phyloP scores from a whole-genome alignment of 1,140 invertebrate genomes.

The Protaetia brevitarsis region DNA sequence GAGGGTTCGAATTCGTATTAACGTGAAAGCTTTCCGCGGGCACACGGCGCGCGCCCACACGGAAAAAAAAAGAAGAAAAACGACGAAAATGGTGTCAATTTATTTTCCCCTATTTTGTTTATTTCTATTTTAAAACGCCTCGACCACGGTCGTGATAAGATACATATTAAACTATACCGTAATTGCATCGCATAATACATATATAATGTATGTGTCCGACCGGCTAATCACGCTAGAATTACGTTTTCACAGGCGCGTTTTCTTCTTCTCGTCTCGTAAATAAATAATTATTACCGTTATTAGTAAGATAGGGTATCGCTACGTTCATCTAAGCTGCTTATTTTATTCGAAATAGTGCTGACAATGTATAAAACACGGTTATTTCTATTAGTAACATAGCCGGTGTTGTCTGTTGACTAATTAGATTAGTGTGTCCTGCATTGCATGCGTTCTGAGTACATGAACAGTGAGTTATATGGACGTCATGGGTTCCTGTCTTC shows the following conservation, averaged over 20 bases:
- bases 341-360: slow-evolving; percentile 16
- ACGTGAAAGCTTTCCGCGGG: no score
- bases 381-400: neutral
- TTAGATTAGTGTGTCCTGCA: slow-evolving; percentile 18
- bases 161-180: no score
- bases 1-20: neutral
- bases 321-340: slow-evolving; percentile 10
- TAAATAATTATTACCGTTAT: neutral
- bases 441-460: slow-evolving; percentile 75
- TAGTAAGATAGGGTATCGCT: neutral
- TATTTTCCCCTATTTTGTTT: no score
- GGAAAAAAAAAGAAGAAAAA: no score
- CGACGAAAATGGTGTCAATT: no score
- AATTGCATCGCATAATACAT: no score
- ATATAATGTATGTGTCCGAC: no score
- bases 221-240: no score
- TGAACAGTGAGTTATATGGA: slow-evolving; percentile 69
- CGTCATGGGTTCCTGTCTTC: slow-evolving; percentile 70
- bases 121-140: no score
- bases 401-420: neutral
- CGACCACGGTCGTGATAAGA: no score
- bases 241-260: no score
- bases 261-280: neutral
- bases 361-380: neutral
- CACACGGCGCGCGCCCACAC: no score